Conservation (phyloP, 2,113 vertebrate species). For the Gymnorhina tibicen region DNA sequence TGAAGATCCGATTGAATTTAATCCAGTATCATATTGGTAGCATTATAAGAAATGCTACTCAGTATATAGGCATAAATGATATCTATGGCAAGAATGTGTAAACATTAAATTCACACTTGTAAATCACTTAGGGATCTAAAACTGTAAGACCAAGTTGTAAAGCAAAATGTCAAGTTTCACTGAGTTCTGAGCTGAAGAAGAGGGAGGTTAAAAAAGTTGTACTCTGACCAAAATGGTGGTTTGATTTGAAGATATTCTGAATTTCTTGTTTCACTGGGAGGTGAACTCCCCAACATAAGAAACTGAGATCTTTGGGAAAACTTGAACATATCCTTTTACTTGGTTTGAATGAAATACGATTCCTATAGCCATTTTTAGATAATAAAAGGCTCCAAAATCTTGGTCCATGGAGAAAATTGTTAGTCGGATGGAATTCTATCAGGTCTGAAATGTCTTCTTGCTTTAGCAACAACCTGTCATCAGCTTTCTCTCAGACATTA, state of each 20-base stretch:
- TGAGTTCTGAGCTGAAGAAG: not conserved
- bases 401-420: not conserved
- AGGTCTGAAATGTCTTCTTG: not conserved
- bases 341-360: not conserved
- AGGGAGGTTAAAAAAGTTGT: not conserved
- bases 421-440: not conserved
- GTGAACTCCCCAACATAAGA: not conserved
- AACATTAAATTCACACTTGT: not conserved
- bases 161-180: not conserved
- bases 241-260: not conserved
- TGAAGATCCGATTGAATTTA: not conserved
- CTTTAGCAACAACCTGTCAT: not conserved
- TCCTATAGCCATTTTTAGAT: not conserved
- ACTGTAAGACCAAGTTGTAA: not conserved
- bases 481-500: not conserved
- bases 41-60: not conserved
- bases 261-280: not conserved
- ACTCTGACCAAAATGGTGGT: not conserved
- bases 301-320: not conserved
- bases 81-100: not conserved
- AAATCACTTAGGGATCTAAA: not conserved
- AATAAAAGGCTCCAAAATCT: not conserved
- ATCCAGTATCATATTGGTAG: not conserved
- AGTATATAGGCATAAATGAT: not conserved
- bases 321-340: not conserved